Evolutionary conservation across 1,140 invertebrate species (phyloP), one percentile per base, ranked within the genome.

Genomic region (Apis dorsata): DNA sequence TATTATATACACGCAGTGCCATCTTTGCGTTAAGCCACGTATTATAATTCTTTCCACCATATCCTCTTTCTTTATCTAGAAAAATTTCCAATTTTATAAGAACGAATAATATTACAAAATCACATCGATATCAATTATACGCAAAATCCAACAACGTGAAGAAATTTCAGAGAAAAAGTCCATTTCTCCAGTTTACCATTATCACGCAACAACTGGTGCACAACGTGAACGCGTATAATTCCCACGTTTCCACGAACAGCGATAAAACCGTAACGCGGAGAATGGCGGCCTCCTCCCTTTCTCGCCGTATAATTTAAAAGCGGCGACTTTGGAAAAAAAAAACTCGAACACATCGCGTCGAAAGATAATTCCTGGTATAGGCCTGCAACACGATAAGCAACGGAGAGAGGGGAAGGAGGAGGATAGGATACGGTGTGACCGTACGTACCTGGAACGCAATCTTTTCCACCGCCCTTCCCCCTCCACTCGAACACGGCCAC

Each of bases 401-500:
- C 4, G 8, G 19, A 4, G 17, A 2, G 12, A 24, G 24, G 24
- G 0, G 24, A 24, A 24, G 24, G 15, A 15, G 10, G 63, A 28
- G 49, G 15, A 8, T 3, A 10, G 66, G 44, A 70, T 11, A 70
- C 21, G 19, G 19, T 28, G 55, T 55, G 72, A 74, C n/a, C 72
- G 80, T 75, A 73, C 53, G 72, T 68, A 72, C 85, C 28, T 34
- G 51, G 69, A 79, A 83, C 81, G 77, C 74, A 73, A 84, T 83
- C 71, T 85, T 71, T 70, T 28, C 15, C 34, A 44, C 34, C 34
- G 5, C 34, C 24, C 62, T 51, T 53, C 44, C 34, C 66, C 68
- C 34, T 10, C 53, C 44, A n/a, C 66, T 62, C 57, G 28, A 34
- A 34, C 34, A 44, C 34, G 55, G 68, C 28, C 49, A 34, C 79